Percentiles rank a stretch among this genome's conserved stretches.
Evolutionary conservation across 2,797 vertebrate genomes (phyloP).

Genomic region (Myripristis murdjan): DNA sequence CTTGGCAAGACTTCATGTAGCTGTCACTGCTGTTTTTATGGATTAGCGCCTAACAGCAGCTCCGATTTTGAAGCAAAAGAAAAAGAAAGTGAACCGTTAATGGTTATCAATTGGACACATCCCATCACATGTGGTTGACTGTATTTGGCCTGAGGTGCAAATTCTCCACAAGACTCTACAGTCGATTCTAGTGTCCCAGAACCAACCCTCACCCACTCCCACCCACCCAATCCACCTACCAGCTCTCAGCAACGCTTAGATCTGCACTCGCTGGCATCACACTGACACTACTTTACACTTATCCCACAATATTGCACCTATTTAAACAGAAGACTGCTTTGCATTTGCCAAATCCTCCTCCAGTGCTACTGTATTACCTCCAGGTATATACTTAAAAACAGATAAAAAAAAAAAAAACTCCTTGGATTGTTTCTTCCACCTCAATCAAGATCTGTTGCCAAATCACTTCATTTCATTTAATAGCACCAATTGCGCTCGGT

Average conservation of each 20-base stretch:
- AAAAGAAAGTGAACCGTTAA: too few relatives aligned
- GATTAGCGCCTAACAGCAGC: slow-evolving; percentile 1
- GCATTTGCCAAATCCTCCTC: background rate
- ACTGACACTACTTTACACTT: too few relatives aligned
- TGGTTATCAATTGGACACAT: too few relatives aligned
- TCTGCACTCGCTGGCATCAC: too few relatives aligned
- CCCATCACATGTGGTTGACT: background rate
- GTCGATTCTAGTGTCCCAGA: background rate
- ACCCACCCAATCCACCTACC: too few relatives aligned
- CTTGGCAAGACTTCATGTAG: slow-evolving; percentile 4
- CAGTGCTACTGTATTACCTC: background rate
- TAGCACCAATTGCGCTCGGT: slow-evolving; percentile 17
- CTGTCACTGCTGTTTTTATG: background rate
- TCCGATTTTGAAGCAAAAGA: background rate
- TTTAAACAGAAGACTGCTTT: too few relatives aligned
- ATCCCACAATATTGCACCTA: too few relatives aligned
- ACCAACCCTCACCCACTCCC: too few relatives aligned
- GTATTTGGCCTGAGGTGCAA: slow-evolving; percentile 3
- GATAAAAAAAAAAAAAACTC: too few relatives aligned
- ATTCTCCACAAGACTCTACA: background rate
- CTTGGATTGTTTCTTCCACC: background rate
- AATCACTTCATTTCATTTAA: slow-evolving; percentile 8
- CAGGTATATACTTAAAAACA: too few relatives aligned
- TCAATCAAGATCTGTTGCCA: slow-evolving; percentile 20
- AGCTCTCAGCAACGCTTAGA: too few relatives aligned